Conservation (phyloP, 2,113 vertebrate species). For the Laticauda laticaudata region DNA sequence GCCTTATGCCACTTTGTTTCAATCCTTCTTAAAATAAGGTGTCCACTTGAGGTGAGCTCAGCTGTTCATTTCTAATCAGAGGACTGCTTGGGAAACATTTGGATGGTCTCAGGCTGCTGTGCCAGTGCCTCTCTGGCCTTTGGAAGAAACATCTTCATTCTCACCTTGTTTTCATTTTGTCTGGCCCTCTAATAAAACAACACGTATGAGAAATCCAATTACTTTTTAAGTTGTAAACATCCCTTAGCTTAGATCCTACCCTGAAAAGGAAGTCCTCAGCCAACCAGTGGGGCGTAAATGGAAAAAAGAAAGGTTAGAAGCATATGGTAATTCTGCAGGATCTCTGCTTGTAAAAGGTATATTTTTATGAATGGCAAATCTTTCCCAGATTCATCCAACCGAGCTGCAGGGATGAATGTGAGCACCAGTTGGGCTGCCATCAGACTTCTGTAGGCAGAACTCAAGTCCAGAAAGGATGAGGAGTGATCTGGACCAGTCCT, state of each 20-base stretch:
- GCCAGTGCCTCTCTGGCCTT: background rate
- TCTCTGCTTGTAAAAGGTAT: background rate
- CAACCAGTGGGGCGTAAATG: background rate
- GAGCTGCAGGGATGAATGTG: background rate
- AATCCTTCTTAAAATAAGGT: background rate
- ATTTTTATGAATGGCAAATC: background rate
- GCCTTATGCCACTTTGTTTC: background rate
- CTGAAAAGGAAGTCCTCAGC: background rate
- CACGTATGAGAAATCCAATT: background rate
- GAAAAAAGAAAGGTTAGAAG: background rate
- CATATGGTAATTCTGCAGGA: background rate
- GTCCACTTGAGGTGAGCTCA: background rate
- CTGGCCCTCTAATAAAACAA: background rate
- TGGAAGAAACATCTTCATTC: background rate
- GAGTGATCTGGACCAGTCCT: background rate
- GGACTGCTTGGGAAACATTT: background rate
- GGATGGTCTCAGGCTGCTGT: background rate
- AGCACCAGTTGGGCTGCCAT: background rate
- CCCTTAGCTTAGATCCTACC: background rate
- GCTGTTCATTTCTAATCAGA: background rate
- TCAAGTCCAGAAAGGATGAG: background rate
- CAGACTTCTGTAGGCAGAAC: background rate
- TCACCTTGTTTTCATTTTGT: background rate
- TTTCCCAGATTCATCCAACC: background rate
- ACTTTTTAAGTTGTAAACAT: background rate